phyloP scores from a whole-genome alignment of 1,140 invertebrate genomes.

The Lerema accius region DNA sequence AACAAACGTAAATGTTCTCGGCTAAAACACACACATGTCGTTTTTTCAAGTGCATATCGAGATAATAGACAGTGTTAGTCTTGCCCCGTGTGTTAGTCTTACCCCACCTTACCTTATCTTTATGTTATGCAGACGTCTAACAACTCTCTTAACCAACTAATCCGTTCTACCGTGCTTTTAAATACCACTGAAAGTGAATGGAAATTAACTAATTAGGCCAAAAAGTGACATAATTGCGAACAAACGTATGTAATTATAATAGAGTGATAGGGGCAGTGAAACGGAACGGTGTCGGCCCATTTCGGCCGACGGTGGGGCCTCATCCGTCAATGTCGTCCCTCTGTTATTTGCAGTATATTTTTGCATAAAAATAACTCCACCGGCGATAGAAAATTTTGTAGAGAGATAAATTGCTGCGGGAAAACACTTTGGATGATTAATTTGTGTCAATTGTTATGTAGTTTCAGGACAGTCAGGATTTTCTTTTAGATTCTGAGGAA shows the following conservation, averaged over 20 bases:
- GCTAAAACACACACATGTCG: too few relatives aligned
- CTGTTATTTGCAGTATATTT: conserved; percentile 63
- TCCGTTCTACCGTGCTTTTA: too few relatives aligned
- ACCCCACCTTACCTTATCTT: too few relatives aligned
- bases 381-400: conserved; percentile 38
- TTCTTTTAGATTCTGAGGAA: too few relatives aligned
- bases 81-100: too few relatives aligned
- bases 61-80: too few relatives aligned
- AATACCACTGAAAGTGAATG: too few relatives aligned
- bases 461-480: too few relatives aligned
- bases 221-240: conserved; percentile 1
- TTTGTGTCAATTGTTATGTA: neutral
- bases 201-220: conserved; percentile 1
- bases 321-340: conserved; percentile 63
- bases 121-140: too few relatives aligned
- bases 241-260: conserved; percentile 35
- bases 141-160: too few relatives aligned
- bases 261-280: conserved; percentile 49
- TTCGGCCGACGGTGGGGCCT: conserved; percentile 39
- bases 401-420: conserved; percentile 37
- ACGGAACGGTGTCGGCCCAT: conserved; percentile 41
- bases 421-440: conserved; percentile 9
- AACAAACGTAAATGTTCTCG: too few relatives aligned
- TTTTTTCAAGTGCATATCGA: too few relatives aligned
- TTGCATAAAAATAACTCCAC: conserved; percentile 68